Evolutionary conservation across 2,888 invertebrate species (phyloP), one percentile per base, ranked within the genome.

Genomic region (Ophonus ardosiacus): DNA sequence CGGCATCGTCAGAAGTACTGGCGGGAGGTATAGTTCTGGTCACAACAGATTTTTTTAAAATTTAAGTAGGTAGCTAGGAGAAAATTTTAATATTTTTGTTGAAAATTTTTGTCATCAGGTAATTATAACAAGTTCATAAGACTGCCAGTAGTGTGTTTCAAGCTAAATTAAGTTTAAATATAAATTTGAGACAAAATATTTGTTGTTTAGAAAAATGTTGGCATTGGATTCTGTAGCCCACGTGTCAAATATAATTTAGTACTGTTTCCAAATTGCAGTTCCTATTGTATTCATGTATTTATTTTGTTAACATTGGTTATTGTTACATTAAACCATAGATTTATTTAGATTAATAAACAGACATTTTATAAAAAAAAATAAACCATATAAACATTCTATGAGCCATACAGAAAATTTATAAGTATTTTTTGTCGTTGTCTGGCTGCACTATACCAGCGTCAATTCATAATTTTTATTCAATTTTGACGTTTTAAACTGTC

Each of bases 151-250:
- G 10, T 13, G 8, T 24, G 24, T 24, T 24, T 63, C 63, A 63
- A 63, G 8, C 63, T 63, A 63, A 63, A 63, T 63, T 18, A 63
- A 63, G 63, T 63, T 51, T 63, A 63, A 63, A 63, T 63, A 63
- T 63, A 63, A 63, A 63, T 18, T 61, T 63, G 63, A 13, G 63
- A 13, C 63, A 63, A 63, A 63, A 63, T 63, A 63, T 63, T 59
- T 59, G 59, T 59, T n/a, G 17, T 24, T 21, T 21, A 10, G 63
- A 63, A 63, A 63, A 63, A 63, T 63, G 24, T 63, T 63, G 63
- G 63, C 63, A 63, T 21, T 21, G 63, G 5, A 1, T 5, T 21
- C 24, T 21, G 7, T 18, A 18, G 63, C 18, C 63, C 63, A 63
- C 63, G 63, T 63, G 63, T 63, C 63, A 10, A 63, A 63, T 7